Conservation (phyloP, 2,888 invertebrate species). For the Acheta domesticus region DNA sequence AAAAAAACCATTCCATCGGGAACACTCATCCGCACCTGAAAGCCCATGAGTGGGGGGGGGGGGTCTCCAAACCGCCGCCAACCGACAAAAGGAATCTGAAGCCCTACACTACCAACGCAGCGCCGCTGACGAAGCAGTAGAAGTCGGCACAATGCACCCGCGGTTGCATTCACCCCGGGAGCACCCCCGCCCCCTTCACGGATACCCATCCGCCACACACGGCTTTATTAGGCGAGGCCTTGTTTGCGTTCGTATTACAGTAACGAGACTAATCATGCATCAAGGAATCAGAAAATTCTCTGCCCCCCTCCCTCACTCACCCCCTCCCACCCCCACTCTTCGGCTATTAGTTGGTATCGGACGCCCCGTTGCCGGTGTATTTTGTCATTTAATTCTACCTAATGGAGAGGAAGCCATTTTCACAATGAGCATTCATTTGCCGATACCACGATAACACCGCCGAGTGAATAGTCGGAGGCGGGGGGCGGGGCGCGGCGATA, state of each 20-base stretch:
- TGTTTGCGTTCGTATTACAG: neutral
- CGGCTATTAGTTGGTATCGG: neutral
- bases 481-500: neutral
- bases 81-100: too few species aligned
- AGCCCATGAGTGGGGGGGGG: too few species aligned
- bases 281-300: slow-evolving; percentile 2
- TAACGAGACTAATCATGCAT: slow-evolving; percentile 4
- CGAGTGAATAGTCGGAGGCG: neutral
- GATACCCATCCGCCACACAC: too few species aligned
- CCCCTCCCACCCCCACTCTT: neutral
- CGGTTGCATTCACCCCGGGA: too few species aligned
- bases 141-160: too few species aligned
- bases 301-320: neutral
- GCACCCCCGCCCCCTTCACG: too few species aligned
- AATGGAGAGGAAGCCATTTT: slow-evolving; percentile 5
- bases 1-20: too few species aligned
- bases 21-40: too few species aligned
- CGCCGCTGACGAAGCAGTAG: too few species aligned
- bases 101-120: too few species aligned
- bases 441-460: slow-evolving; percentile 1
- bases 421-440: slow-evolving; percentile 6
- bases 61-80: too few species aligned
- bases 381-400: slow-evolving; percentile 10
- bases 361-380: neutral
- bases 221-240: neutral